Base-by-base conservation (phyloP, 2,113 vertebrate species). In the Ceyx margarethae region DNA sequence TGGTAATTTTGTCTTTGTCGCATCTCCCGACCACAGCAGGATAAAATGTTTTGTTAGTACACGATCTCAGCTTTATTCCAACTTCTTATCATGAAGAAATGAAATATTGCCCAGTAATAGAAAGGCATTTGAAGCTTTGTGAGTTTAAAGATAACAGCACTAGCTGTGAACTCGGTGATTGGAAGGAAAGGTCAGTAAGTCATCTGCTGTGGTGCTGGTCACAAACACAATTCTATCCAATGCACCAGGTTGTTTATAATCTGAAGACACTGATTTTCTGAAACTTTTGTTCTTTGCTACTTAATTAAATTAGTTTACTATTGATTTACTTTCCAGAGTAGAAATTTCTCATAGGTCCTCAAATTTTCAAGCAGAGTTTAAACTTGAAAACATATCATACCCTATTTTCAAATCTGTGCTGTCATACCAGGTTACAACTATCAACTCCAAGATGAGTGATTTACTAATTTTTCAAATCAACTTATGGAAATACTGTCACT, bases 21-120 rank as follows among this genome's bases (percentile, higher is more conserved):
- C 84, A 74, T 92, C 72, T 94, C 66, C 80, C 60, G 64, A 87
- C 87, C 56, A 45, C 5, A 73, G 66, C 54, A 90, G 74, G 50
- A 95, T 88, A 81, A 95, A 95, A 96, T 85, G 69, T 91, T 95
- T 89, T 79, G 78, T 88, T 80, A 90, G 73, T 88, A 78, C 83
- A 90, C 83, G 71, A 83, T 93, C 68, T 94, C 81, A 95, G 86
- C 57, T 87, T 93, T 93, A 93, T 93, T 90, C 80, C 85, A 87
- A 71, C 79, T 91, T 82, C 89, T 96, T 94, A 96, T 96, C 93
- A 92, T 35, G 65, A 90, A 85, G 87, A 96, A 96, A 95, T 75
- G 65, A 96, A 94, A 91, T 85, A 93, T 66, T 90, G 65, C 61
- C 94, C 68, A 93, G 73, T 85, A 94, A 92, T n/a, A 95, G 89